These are phyloP conservation scores for Scolopax mira DNA, from an alignment of 2,113 vertebrate species.

Conservation along the genomic window DNA sequence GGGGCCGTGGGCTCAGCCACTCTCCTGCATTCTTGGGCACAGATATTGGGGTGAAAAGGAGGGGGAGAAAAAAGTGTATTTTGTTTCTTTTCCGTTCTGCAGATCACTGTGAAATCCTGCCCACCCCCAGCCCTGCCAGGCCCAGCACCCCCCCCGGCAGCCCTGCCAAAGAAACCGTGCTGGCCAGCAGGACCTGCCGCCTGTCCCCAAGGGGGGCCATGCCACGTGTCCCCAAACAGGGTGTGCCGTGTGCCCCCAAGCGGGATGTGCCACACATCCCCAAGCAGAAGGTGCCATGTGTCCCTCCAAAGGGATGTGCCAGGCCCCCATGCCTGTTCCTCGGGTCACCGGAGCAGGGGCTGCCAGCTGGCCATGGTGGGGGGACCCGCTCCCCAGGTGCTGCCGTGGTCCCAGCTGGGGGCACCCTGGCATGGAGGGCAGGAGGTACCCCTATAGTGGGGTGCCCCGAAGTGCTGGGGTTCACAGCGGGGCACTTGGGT, in stretches of 20 bases:
- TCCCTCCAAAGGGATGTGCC: not conserved
- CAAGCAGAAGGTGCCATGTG: not conserved
- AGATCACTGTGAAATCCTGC: slow-evolving; percentile 57
- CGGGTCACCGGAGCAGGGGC: rapidly evolving
- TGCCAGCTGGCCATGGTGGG: rapidly evolving
- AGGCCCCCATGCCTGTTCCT: rapidly evolving
- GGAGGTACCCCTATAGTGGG: not conserved
- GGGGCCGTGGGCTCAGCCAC: not conserved
- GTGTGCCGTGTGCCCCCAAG: not conserved
- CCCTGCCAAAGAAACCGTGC: not conserved
- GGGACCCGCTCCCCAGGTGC: not conserved
- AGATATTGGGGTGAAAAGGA: not conserved
- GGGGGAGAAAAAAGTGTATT: not conserved
- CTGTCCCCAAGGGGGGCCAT: not conserved
- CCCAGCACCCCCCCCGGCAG: not conserved
- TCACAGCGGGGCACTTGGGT: rapidly evolving
- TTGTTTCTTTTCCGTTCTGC: slow-evolving; percentile 52
- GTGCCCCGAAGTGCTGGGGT: not conserved
- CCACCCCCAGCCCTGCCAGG: not conserved
- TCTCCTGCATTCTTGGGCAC: not conserved
- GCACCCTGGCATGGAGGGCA: not conserved
- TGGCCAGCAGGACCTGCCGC: rapidly evolving
- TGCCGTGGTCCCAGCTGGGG: not conserved
- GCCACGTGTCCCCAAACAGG: not conserved
- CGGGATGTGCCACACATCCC: not conserved